Evolutionary conservation across 1,140 invertebrate species (phyloP), one percentile per base, ranked within the genome.

Genomic region (Bombus sylvicola): DNA sequence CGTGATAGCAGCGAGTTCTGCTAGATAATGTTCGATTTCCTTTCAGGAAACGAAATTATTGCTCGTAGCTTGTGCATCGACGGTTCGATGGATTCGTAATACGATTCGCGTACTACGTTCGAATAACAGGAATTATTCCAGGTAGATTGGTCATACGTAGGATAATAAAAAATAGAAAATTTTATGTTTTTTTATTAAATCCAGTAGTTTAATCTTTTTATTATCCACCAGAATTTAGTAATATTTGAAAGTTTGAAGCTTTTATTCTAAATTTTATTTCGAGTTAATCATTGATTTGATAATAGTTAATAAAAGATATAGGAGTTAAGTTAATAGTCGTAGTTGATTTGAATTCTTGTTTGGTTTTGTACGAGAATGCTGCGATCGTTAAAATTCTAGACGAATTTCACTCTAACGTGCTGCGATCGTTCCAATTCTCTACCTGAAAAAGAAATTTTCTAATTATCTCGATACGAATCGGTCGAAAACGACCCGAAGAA

Each of bases 1-100:
- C 57, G 57, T 72, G 68, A 22, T 15, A 71, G 34, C 43, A 81
- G 28, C n/a, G 8, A 57, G 8, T 71, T 69, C 34, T 57, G 31
- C 15, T 53, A 41, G 78, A 81, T 81, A 81, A 81, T 57, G 66
- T 71, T 81, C 78, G 78, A 81, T 71, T 69, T 81, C 66, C 78
- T 81, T 81, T 57, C 78, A 53, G 43, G 66, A 71, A 71, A 81
- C 66, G 43, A 71, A 71, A 53, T 81, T 81, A 71, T 71, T 71
- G 18, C 34, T 18, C 34, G 12, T 47, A 15, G 31, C 15, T 25
- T 71, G 28, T 37, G 37, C 37, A 57, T 31, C 62, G 22, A 12
- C 22, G n/a, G 64, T 22, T 71, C 43, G 43, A 80, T 53, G 4
- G 72, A 13, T 18, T 73, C 15, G 71, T 28, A 37, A 68, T 68